These are phyloP conservation scores for Euura saliciscinereae DNA, from an alignment of 1,140 invertebrate species.

Conservation along the genomic window DNA sequence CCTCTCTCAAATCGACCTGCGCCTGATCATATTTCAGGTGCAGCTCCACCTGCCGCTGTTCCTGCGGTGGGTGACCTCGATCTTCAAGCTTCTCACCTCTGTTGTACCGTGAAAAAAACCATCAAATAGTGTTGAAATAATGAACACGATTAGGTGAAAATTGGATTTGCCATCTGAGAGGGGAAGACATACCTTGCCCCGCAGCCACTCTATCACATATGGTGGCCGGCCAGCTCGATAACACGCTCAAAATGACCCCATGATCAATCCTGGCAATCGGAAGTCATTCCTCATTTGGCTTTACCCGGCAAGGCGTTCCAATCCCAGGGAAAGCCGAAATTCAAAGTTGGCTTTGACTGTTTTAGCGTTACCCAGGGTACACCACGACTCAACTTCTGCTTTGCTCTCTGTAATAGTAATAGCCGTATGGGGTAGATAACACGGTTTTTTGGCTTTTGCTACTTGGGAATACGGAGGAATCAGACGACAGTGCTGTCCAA, in stretches of 20 bases:
- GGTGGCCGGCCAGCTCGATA: no score
- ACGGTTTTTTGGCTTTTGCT: constrained; percentile 29
- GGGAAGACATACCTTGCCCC: no score
- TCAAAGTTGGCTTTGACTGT: no score
- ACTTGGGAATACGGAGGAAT: constrained; percentile 22
- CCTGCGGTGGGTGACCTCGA: constrained; percentile 42
- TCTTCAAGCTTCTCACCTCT: constrained; percentile 18
- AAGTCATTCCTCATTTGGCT: no score
- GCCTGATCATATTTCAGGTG: no score
- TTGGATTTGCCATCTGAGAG: constrained; percentile 29
- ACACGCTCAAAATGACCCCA: no score
- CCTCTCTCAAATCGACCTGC: no score
- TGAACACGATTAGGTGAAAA: constrained; percentile 30
- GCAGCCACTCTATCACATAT: no score
- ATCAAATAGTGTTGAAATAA: constrained; percentile 26
- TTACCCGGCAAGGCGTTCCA: no score
- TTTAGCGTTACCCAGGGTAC: constrained; percentile 35
- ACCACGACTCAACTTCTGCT: constrained; percentile 33
- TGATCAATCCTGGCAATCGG: no score
- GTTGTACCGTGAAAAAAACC: constrained; percentile 29
- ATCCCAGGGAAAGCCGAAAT: no score
- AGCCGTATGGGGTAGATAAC: constrained; percentile 21
- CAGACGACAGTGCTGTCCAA: constrained; percentile 3
- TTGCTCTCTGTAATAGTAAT: constrained; percentile 27
- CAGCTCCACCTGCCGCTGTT: constrained; percentile 45